Base-by-base conservation (phyloP, 2,797 vertebrate genomes). In the Glyptemys insculpta region DNA sequence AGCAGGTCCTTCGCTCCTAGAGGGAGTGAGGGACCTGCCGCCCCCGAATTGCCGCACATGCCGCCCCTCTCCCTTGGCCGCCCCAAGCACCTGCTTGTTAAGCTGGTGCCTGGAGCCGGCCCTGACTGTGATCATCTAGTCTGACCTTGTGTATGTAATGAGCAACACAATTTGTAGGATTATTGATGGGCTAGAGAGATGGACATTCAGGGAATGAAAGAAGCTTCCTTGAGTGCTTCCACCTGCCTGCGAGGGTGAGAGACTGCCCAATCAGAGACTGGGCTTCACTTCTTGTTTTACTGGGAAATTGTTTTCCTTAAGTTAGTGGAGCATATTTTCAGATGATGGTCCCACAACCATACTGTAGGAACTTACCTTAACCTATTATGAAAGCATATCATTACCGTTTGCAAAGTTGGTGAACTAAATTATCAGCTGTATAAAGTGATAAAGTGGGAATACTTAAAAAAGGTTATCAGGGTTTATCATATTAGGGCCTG, bases 231-330 rank as follows among this genome's bases (percentile, higher is more conserved):
- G 88, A 94, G 72, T 68, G 65, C 53, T 92, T 82, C 93, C 80
- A 62, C 82, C 93, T 94, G 59, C 37, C 86, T 94, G 72, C 83
- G 87, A 92, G 93, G 80, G 91, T 83, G 72, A 89, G 56, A 92
- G 79, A 92, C 87, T 83, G 86, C 83, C 91, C 91, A 31, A 78
- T 96, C 92, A 79, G 25, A 95, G 79, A 86, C 62, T 84, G 82
- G 41, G 90, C 85, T 29, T 81, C 95, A 79, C 90, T 88, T 41
- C 72, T 93, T 92, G 29, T 95, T 86, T 87, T 95, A 47, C 94
- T 89, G 85, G 52, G 92, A 94, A n/a, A 50, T 87, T 94, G 56
- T 50, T 93, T 96, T 96, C 94, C 65, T 93, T 49, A 89, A 93
- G 89, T 87, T 93, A 93, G 27, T 62, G 49, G 44, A 34, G 59